Evolutionary conservation across 2,888 invertebrate species (phyloP).

Genomic region (Drosophila demipolita): DNA sequence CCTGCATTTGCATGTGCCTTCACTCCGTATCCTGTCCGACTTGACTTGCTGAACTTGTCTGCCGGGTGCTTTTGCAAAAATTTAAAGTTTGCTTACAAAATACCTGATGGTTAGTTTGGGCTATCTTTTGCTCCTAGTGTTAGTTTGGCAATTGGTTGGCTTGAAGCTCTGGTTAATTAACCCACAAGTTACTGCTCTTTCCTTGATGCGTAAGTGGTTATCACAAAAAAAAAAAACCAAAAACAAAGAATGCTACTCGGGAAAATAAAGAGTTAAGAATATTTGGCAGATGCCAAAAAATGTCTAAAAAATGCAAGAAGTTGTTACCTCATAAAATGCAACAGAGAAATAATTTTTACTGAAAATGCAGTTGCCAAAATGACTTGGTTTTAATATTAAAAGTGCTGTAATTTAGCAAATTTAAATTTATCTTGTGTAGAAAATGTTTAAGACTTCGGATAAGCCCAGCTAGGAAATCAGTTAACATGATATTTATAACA

Average conservation of each 20-base stretch:
- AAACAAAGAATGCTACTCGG: background rate
- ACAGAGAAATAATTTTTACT: background rate
- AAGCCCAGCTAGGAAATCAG: background rate
- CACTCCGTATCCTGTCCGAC: constrained; percentile 16
- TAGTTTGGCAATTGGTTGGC: constrained; percentile 1
- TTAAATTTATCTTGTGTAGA: background rate
- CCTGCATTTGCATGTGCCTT: constrained; percentile 15
- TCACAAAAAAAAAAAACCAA: constrained; percentile 3
- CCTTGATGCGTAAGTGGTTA: constrained; percentile 31
- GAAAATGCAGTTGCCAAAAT: background rate
- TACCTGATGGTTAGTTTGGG: constrained; percentile 40
- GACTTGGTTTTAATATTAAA: too few relatives aligned
- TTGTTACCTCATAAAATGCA: too few relatives aligned
- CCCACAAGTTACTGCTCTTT: constrained; percentile 22
- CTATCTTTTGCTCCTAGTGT: constrained; percentile 8
- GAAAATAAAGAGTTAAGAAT: background rate
- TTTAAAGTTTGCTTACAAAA: constrained; percentile 52
- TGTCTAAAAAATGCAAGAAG: background rate
- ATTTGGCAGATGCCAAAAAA: background rate
- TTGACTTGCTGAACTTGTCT: constrained; percentile 39
- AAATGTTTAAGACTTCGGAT: background rate
- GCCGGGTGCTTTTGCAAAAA: constrained; percentile 35
- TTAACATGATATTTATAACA: too few relatives aligned
- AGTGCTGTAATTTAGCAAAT: too few relatives aligned
- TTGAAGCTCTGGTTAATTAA: constrained; percentile 55